Base-by-base conservation (phyloP, 2,113 vertebrate species). In the Lanius collurio region DNA sequence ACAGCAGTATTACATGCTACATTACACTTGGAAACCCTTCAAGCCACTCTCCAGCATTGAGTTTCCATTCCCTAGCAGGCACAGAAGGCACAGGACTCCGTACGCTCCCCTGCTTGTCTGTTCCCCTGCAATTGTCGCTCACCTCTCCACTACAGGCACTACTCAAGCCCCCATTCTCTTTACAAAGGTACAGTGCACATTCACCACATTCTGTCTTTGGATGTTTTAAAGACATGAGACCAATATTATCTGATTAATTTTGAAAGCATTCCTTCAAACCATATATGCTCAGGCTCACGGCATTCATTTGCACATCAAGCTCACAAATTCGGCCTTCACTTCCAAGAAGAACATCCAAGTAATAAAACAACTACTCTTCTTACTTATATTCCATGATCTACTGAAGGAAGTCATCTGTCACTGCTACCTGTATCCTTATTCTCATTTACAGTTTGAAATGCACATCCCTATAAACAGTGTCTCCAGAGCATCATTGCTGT, bases 31-130 rank as follows among this genome's bases (percentile, higher is more conserved):
- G 64, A 71, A 85, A 55, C 23, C 21, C 44, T 74, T 69, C 35
- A 44, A 33, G 46, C 17, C 35, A 35, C 33, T 30, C 49, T 19
- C 41, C 2, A 2, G 28, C n/a, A 39, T 44, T 28, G 30, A 14
- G 14, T 12, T 82, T 69, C 41, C 35, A 33, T 26, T 86, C 35
- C 42, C 27, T 1, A 1, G 39, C n/a, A 65, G 50, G 20, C 56
- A 49, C 39, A 69, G 33, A 19, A 83, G 39, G 35, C 56, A 49
- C 2, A 1, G 27, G 69, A 68, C 17, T 42, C 74, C 0, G 0
- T 10, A 21, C 1, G 0, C 26, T 26, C 2, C 23, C n/a, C 71
- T 76, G 63, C 37, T 37, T 0, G 0, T n/a, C 74, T 33, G 16
- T 7, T 17, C 13, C 44, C n/a, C 15, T 9, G 55, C 17, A 31